These are phyloP conservation scores for Heliconius charithonia DNA, from an alignment of 2,888 invertebrate species.

Conservation along the genomic window DNA sequence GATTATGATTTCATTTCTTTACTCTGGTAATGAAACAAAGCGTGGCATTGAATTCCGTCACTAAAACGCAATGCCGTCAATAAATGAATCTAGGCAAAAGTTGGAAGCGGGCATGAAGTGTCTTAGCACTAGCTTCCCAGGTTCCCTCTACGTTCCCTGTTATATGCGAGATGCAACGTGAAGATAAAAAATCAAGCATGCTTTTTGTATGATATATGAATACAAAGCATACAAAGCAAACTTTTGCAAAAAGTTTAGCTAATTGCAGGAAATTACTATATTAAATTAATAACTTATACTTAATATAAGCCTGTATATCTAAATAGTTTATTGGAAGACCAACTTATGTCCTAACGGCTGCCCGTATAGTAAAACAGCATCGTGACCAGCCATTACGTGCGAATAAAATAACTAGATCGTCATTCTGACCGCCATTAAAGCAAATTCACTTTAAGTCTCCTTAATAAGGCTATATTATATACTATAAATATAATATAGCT, in stretches of 20 bases:
- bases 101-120: too few relatives aligned
- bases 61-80: too few relatives aligned
- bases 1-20: too few relatives aligned
- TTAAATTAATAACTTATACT: neutral
- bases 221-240: too few relatives aligned
- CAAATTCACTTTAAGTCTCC: neutral
- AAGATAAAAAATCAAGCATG: neutral
- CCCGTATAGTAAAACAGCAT: conserved; percentile 21
- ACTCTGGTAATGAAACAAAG: too few relatives aligned
- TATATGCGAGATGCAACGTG: too few relatives aligned
- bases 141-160: too few relatives aligned
- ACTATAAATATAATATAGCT: neutral
- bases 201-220: too few relatives aligned
- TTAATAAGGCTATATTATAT: neutral
- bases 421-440: conserved; percentile 11
- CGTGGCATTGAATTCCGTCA: too few relatives aligned
- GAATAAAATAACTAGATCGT: conserved; percentile 34
- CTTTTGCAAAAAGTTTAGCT: neutral
- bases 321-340: neutral
- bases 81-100: too few relatives aligned
- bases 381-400: conserved; percentile 24
- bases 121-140: too few relatives aligned
- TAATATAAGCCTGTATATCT: neutral
- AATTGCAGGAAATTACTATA: neutral
- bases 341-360: conserved; percentile 22